Evolutionary conservation across 2,113 vertebrate species (phyloP).

Genomic region (Phocoena phocoena): DNA sequence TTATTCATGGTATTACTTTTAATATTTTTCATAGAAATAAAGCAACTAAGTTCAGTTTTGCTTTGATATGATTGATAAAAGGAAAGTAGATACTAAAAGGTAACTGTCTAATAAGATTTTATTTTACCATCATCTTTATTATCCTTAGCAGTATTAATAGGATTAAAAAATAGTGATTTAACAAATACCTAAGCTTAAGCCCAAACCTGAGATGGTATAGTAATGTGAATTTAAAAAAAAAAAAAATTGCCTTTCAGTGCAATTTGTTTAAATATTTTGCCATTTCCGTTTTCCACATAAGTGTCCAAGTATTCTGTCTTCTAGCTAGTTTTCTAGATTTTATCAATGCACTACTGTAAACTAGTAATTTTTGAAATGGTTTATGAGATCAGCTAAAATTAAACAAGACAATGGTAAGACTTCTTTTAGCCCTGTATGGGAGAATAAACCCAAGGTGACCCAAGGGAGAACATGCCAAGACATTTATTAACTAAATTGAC

Average conservation of each 20-base stretch:
- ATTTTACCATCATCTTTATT: slow-evolving; percentile 28
- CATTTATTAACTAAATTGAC: too few relatives aligned
- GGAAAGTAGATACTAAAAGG: background rate
- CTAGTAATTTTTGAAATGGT: background rate
- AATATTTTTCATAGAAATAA: background rate
- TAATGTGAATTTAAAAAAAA: background rate
- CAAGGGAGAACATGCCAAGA: too few relatives aligned
- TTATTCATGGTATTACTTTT: background rate
- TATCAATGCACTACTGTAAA: background rate
- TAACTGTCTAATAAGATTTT: background rate
- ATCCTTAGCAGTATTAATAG: background rate
- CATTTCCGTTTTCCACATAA: background rate
- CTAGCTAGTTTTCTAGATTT: background rate
- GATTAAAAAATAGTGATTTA: slow-evolving; percentile 15
- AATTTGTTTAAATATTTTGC: slow-evolving; percentile 42
- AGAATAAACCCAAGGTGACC: too few relatives aligned
- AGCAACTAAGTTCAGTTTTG: background rate
- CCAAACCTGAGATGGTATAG: background rate
- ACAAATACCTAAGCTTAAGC: background rate
- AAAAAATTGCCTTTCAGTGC: background rate
- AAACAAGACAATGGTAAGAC: background rate
- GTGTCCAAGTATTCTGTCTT: background rate
- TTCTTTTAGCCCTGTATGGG: background rate
- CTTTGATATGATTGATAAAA: slow-evolving; percentile 21
- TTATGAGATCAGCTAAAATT: background rate